Evolutionary conservation across 2,797 vertebrate genomes (phyloP), one percentile per base, ranked within the genome.

Genomic region (Tympanoctomys barrerae): DNA sequence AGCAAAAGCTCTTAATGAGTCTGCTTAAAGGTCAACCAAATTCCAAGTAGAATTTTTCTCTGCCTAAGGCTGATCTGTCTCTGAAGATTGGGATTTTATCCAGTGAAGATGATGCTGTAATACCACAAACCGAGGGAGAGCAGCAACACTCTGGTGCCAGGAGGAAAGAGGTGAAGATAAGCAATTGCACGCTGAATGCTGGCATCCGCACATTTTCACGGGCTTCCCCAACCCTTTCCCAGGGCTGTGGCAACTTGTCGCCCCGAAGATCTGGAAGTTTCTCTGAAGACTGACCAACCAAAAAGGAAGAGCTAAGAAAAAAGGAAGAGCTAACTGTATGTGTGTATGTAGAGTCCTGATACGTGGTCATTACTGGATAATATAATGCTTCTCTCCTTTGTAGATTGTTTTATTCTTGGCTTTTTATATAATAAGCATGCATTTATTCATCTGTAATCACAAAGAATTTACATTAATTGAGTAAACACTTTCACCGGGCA

Each of bases 401-500:
- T 9, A 59, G 4, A 31, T 75, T 59, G 13, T 80, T 79, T 24
- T 78, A 89, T 71, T 57, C 14, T 80, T 85, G 18, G 31, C 5
- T 26, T 71, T 83, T 96, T 62, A 39, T 64, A 49, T 22, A 62
- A 49, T 19, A 70, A 80, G 22, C 3, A 70, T 59, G 13, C 0
- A 85, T 49, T 75, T 79, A 52, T 54, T 92, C 77, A 73, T 57
- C 18, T 64, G 4, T 78, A 91, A 91, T 52, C 21, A 79, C 59
- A 87, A 95, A 89, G 59, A 64, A n/a, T 91, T 42, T 71, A 85
- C 10, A 91, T 62, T 70, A 8, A 46, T 52, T 82, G 26, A 86
- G 18, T 52, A 83, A 91, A 59, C 84, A 80, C 1, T 57, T 94
- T 4, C 21, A 14, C 14, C 57, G 36, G 66, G 16, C 39, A 42